phyloP scores from a whole-genome alignment of 2,797 vertebrate genomes.

The Huso huso region DNA sequence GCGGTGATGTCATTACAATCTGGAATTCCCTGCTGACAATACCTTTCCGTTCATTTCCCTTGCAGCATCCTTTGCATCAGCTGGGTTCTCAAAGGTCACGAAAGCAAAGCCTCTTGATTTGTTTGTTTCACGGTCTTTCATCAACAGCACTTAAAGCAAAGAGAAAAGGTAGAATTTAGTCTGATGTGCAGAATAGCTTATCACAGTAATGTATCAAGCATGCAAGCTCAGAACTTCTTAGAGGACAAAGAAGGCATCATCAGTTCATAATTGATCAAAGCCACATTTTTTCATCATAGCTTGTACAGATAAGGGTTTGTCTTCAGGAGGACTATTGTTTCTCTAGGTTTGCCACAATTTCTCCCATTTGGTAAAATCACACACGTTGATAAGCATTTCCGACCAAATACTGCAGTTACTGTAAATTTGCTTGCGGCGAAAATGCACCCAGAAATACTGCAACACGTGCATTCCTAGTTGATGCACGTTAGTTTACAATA shows the following conservation, averaged over 20 bases:
- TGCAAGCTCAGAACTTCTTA: constrained; percentile 72
- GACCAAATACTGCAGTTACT: too few relatives aligned
- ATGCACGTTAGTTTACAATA: background rate
- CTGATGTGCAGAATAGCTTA: background rate
- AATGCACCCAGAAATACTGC: background rate
- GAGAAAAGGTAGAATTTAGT: background rate
- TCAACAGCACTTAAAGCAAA: constrained; percentile 73
- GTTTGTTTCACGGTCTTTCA: constrained; percentile 97
- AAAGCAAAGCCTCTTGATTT: constrained; percentile 98
- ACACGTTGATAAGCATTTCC: too few relatives aligned
- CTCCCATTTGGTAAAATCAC: too few relatives aligned
- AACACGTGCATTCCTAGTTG: background rate
- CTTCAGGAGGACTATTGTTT: too few relatives aligned
- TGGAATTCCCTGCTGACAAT: constrained; percentile 5
- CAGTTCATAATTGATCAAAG: constrained; percentile 51
- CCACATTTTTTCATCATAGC: constrained; percentile 50
- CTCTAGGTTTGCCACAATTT: background rate
- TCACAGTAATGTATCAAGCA: constrained; percentile 3
- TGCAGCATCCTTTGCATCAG: constrained; percentile 94
- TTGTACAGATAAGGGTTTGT: background rate
- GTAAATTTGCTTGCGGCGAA: too few relatives aligned
- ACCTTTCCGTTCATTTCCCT: constrained; percentile 98
- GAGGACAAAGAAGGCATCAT: constrained; percentile 52
- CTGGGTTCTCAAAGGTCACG: constrained; percentile 90
- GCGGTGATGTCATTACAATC: background rate